phyloP scores from a whole-genome alignment of 2,888 invertebrate genomes.

The Abscondita cerata region DNA sequence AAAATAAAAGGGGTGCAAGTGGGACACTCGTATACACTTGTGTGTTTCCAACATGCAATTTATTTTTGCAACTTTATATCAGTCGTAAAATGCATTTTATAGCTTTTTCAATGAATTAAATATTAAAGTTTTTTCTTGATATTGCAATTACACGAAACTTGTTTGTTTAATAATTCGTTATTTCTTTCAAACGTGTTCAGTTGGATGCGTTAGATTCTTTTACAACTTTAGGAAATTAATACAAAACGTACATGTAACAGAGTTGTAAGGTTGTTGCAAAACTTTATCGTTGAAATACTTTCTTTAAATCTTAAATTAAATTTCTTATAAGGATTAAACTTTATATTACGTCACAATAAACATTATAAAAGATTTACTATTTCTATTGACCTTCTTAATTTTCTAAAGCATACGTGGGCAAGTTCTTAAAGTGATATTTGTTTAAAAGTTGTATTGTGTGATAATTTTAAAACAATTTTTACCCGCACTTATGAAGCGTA shows the following conservation, averaged over 20 bases:
- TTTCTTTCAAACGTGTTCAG: constrained; percentile 7
- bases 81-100: too few species aligned
- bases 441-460: too few species aligned
- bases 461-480: too few species aligned
- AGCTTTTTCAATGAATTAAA: neutral
- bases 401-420: too few species aligned
- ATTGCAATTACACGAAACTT: neutral
- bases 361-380: too few species aligned
- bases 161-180: constrained; percentile 13
- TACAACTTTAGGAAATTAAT: neutral
- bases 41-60: too few species aligned
- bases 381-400: too few species aligned
- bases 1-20: too few species aligned
- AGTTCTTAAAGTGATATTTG: too few species aligned
- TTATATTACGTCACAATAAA: constrained; percentile 21
- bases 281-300: constrained; percentile 16
- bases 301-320: constrained; percentile 25
- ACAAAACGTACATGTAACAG: constrained; percentile 11
- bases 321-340: constrained; percentile 21
- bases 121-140: constrained; percentile 1
- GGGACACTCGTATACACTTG: neutral
- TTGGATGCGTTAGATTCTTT: neutral
- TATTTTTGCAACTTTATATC: neutral
- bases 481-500: too few species aligned
- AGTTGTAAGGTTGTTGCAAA: constrained; percentile 18